A percentile compares a stretch with the other conserved stretches of the same genome.
These are phyloP conservation scores for Nycticorax nycticorax DNA, from an alignment of 2,113 vertebrate genomes.

Conservation along the genomic window DNA sequence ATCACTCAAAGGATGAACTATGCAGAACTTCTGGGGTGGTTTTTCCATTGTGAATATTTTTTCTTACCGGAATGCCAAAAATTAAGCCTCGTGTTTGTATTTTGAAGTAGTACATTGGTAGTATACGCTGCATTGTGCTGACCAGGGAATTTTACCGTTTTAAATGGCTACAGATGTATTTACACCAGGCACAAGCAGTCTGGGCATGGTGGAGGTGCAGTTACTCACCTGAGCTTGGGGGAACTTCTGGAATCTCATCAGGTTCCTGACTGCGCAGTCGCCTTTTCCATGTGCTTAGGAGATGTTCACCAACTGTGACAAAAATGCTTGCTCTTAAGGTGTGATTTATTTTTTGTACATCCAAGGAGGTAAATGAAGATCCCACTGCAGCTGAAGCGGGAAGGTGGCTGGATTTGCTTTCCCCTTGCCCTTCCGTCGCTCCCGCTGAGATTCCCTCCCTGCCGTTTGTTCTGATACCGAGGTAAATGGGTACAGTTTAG, in stretches of 20 bases:
- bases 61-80: not conserved
- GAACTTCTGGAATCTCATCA: not conserved
- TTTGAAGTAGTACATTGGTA: not conserved
- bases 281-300: not conserved
- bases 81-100: not conserved
- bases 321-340: not conserved
- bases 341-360: not conserved
- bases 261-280: not conserved
- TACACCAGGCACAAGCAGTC: not conserved
- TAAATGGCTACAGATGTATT: not conserved
- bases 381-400: no score
- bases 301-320: accelerated
- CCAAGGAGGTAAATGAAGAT: not conserved
- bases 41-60: not conserved
- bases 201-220: not conserved
- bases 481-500: not conserved
- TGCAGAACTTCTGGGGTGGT: no score
- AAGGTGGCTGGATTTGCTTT: not conserved
- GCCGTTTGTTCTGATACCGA: not conserved
- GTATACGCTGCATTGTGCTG: not conserved
- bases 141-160: not conserved
- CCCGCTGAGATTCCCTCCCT: not conserved
- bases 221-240: not conserved
- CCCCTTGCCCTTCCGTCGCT: not conserved
- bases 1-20: accelerated